Base-by-base conservation (phyloP, 2,888 invertebrate genomes). In the Agrochola macilenta region DNA sequence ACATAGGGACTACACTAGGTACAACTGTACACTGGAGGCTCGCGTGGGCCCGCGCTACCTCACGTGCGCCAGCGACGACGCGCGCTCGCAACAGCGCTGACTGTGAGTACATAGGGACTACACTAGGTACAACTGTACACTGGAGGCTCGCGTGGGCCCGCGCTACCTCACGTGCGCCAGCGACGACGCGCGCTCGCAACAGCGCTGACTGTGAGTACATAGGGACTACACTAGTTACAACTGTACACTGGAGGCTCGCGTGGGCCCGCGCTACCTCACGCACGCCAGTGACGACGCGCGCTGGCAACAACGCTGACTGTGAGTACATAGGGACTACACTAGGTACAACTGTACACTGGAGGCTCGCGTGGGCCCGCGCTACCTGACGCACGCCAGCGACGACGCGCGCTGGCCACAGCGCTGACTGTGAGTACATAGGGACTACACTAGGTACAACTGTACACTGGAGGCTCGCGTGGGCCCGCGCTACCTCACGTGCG, bases 381-480 rank as follows among this genome's bases (percentile, higher is more conserved):
- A 95, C 93, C 95, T 95, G 91, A 96, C 95, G 90, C 95, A 95
- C 91, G 76, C 91, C 92, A 94, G 93, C 90, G 95, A 95, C 92
- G 95, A 95, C 39, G 68, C 30, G 78, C 76, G 76, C 66, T 76
- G 76, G 76, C 46, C 52, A 23, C 76, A 35, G 58, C 76, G 78
- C 76, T 76, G 76, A 76, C 58, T 57, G 69, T 57, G 23, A 57
- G 43, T 49, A 49, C 39, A 2, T 2, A 58, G 58, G n/a, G 58
- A 58, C 58, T 58, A 14, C 43, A 57, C 69, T 23, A 26, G n/a
- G 17, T 35, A 14, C 46, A 46, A 46, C 46, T 46, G 14, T 46
- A 46, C 46, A 12, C 46, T 46, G 46, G 46, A 14, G 46, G 46
- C 46, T 4, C 46, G 46, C 46, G 46, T 46, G 46, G 46, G 46